Evolutionary conservation across 37 sponge, comb jelly and placozoan genomes (phyloP), one percentile per base, ranked within the genome.

Genomic region (Beroe forskalii): DNA sequence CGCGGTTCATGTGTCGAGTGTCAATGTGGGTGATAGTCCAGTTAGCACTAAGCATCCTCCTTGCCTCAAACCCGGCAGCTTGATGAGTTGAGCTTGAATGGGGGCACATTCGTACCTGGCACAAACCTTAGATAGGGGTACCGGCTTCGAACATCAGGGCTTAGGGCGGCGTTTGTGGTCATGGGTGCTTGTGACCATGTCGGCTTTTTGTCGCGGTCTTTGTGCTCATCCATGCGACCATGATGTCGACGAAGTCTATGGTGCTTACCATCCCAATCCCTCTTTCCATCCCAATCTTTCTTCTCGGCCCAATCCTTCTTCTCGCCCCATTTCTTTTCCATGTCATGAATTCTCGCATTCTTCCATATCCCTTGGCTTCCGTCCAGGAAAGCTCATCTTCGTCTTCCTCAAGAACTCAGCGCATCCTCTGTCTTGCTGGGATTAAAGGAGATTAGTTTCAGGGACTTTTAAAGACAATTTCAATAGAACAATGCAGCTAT

Each of bases 361-460:
- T 39, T 19, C 33, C 75, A 30, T 72, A 72, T 1, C 75, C 75
- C 31, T 72, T 72, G 39, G 75, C 75, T 37, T 72, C 75, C 2
- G 28, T 20, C 75, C 75, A 72, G 66, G 66, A 3, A 23, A 63
- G 3, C 28, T 63, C 66, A 63, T n/a, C 66, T 63, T 63, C 66
- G 14, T 72, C 75, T 20, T 37, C 40, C 75, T 1, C 39, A 28
- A 28, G 28, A 23, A 28, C 60, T 55, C 17, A 17, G 9, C 17
- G 14, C 17, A 55, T 19, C 17, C 17, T 55, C 60, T 19, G 14
- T 55, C 17, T 55, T 55, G 60, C 60, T 55, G n/a, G n/a, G n/a
- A n/a, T n/a, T n/a, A n/a, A n/a, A n/a, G n/a, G n/a, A n/a, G n/a
- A n/a, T n/a, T n/a, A n/a, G n/a, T n/a, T n/a, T n/a, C n/a, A n/a